phyloP scores from a whole-genome alignment of 37 sponge, comb jelly and placozoan genomes.

The Oopsacas minuta region DNA sequence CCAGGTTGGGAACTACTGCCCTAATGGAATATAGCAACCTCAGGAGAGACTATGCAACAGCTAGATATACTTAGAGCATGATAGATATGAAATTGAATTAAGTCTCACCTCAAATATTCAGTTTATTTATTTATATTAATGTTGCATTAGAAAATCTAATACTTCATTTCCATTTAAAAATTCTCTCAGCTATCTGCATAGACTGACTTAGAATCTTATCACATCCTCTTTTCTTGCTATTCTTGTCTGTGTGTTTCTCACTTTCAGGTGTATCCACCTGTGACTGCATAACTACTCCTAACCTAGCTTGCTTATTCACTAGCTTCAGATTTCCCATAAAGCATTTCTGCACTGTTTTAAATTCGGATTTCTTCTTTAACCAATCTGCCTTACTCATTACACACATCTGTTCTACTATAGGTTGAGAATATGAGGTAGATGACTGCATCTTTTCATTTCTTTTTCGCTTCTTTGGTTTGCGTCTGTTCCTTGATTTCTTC shows the following conservation, averaged over 20 bases:
- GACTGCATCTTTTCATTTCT: not conserved
- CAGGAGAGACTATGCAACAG: too few relatives aligned
- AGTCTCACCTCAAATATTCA: not conserved
- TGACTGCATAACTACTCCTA: not conserved
- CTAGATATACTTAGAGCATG: too few relatives aligned
- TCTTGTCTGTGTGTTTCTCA: not conserved
- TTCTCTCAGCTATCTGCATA: conserved; percentile 6
- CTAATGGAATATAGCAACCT: too few relatives aligned
- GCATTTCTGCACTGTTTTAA: not conserved
- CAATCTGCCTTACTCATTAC: not conserved
- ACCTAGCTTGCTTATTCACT: not conserved
- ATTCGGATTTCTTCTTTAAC: not conserved
- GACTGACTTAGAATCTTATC: not conserved
- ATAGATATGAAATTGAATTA: not conserved
- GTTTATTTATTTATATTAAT: not conserved
- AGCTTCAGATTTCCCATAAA: not conserved
- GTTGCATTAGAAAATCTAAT: not conserved
- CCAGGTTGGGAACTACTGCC: too few relatives aligned
- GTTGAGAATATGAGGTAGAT: not conserved
- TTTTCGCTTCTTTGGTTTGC: not conserved
- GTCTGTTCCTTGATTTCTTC: not conserved
- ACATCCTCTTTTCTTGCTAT: not conserved
- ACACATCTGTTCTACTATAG: not conserved
- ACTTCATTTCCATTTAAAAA: not conserved
- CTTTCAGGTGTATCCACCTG: not conserved